These are phyloP conservation scores for Pseudomyrmex concolor DNA, from an alignment of 1,140 invertebrate genomes.

Conservation along the genomic window DNA sequence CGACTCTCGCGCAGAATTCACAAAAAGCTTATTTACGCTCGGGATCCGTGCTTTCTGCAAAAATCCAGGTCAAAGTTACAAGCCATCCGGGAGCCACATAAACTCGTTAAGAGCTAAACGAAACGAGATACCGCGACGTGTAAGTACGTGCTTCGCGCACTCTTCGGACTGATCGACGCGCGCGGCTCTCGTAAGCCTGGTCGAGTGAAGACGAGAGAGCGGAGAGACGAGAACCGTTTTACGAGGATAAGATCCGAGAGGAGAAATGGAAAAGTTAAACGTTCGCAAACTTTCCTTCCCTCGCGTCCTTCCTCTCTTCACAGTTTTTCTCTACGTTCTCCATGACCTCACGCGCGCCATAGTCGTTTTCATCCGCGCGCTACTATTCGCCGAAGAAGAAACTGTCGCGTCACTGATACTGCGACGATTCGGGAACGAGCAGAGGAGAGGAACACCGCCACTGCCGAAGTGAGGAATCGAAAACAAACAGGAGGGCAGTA, in stretches of 20 bases:
- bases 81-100: constrained; percentile 45
- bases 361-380: constrained; percentile 51
- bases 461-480: background rate
- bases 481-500: constrained; percentile 34
- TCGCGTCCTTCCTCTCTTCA: background rate
- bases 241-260: constrained; percentile 17
- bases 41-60: constrained; percentile 8
- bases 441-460: too few relatives aligned
- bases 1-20: constrained; percentile 17
- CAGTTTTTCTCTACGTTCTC: constrained; percentile 36
- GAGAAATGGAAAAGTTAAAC: constrained; percentile 64
- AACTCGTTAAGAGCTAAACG: constrained; percentile 58
- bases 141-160: constrained; percentile 25
- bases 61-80: constrained; percentile 48
- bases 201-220: constrained; percentile 2
- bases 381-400: background rate
- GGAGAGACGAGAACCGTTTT: constrained; percentile 41
- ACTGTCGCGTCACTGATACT: background rate
- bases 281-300: constrained; percentile 50
- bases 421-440: background rate
- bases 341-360: constrained; percentile 40
- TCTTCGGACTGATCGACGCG: constrained; percentile 24
- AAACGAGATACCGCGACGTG: constrained; percentile 39
- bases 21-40: constrained; percentile 10
- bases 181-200: constrained; percentile 38